A percentile compares a stretch with the other conserved stretches of the same genome.
phyloP scores from a whole-genome alignment of 2,888 invertebrate species.

The Oxytorus armatus region DNA sequence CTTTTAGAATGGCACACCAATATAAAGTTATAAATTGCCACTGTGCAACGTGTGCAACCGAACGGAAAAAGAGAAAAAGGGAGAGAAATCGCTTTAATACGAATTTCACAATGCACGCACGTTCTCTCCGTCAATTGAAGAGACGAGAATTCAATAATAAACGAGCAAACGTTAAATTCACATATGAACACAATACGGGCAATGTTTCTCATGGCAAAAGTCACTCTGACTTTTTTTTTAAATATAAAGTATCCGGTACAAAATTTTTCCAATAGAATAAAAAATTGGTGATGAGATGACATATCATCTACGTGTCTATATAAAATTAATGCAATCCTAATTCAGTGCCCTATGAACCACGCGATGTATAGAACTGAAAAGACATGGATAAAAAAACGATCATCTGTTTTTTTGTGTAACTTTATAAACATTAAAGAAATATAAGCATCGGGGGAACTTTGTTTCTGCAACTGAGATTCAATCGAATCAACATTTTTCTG shows the following conservation, averaged over 20 bases:
- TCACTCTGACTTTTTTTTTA: neutral
- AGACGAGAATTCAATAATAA: slow-evolving; percentile 6
- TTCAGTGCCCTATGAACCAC: too few species aligned
- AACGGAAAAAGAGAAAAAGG: neutral
- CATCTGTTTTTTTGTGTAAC: neutral
- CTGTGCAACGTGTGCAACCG: neutral
- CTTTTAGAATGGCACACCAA: neutral
- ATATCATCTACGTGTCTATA: too few species aligned
- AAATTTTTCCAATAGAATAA: too few species aligned
- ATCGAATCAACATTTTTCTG: neutral
- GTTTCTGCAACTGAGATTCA: neutral
- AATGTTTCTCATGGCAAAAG: neutral
- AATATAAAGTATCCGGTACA: too few species aligned
- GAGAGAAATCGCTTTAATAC: neutral
- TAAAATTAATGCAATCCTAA: too few species aligned
- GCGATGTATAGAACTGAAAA: too few species aligned
- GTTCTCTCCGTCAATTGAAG: neutral
- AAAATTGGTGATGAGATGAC: too few species aligned
- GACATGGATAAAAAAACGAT: neutral
- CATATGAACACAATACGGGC: neutral
- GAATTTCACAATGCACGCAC: slow-evolving; percentile 9
- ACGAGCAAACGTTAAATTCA: neutral
- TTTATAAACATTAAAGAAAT: neutral
- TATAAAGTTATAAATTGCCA: neutral
- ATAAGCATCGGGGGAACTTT: neutral